Base-by-base conservation (phyloP, 2,888 invertebrate species). In the Acheta domesticus region DNA sequence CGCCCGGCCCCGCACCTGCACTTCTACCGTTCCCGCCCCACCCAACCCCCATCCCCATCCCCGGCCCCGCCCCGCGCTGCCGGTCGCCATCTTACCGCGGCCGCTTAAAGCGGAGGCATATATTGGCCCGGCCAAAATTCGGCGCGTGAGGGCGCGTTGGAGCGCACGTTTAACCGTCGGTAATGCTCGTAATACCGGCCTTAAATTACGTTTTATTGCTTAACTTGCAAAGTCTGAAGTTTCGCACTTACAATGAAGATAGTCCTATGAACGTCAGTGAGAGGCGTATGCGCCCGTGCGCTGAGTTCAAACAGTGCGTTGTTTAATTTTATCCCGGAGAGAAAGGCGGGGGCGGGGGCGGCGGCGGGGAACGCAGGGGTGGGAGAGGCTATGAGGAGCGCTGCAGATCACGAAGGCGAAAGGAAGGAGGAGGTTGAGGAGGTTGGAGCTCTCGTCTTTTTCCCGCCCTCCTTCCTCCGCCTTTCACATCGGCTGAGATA, bases 121-220 rank as follows among this genome's bases (percentile, higher is more conserved):
- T 36, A 36, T 36, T 36, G 36, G 36, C 36, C 36, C 36, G 36
- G 36, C 36, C 36, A 36, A 36, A 36, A 36, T 36, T 36, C 36
- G 36, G 36, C 36, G 36, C 36, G 36, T 36, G 36, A 36, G 62
- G 2, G n/a, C 62, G 62, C 62, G 62, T 14, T n/a, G 16, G 16
- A 19, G 62, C 62, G 62, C 62, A 62, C 62, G 62, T n/a, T 62
- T 62, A 62, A 62, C n/a, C 14, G 62, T 62, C 62, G 62, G 62
- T 62, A 62, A 62, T 62, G 62, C 62, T 62, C 62, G 62, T 62
- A 62, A 62, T 62, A 62, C 62, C 16, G 62, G 62, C 62, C 62
- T 62, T 62, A 62, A 62, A n/a, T 62, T 62, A 62, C 62, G 62
- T 62, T 62, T 62, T 62, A 62, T 62, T 62, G 62, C 62, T 62